These are phyloP conservation scores for Fistularia commersonii DNA, from an alignment of 2,797 vertebrate genomes.

Conservation along the genomic window DNA sequence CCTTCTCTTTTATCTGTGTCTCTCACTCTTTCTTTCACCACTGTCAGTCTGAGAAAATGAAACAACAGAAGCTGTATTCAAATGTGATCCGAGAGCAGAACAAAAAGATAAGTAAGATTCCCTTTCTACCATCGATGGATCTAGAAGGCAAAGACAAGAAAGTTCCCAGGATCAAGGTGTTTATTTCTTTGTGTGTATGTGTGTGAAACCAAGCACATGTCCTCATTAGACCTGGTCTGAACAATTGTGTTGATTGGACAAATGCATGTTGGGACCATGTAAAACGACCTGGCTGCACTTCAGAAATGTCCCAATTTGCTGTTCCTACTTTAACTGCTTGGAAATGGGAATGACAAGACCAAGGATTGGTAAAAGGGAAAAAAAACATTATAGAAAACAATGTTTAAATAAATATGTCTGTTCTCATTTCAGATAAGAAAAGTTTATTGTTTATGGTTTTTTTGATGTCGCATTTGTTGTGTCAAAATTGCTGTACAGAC, in stretches of 20 bases:
- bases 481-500: too few relatives aligned
- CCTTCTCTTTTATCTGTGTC: slow-evolving; percentile 13
- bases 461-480: too few relatives aligned
- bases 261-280: too few relatives aligned
- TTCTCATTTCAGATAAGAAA: too few relatives aligned
- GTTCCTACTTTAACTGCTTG: too few relatives aligned
- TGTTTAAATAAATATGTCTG: too few relatives aligned
- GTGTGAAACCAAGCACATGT: slow-evolving; percentile 15
- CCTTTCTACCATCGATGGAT: slow-evolving; percentile 63
- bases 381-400: too few relatives aligned
- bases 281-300: too few relatives aligned
- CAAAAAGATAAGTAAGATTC: slow-evolving; percentile 71
- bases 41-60: slow-evolving; percentile 83
- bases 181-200: slow-evolving; percentile 17
- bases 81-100: slow-evolving; percentile 83
- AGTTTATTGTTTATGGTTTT: too few relatives aligned
- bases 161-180: slow-evolving; percentile 82
- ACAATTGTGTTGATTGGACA: slow-evolving; percentile 2
- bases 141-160: slow-evolving; percentile 49
- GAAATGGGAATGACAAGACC: too few relatives aligned
- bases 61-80: slow-evolving; percentile 85
- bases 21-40: slow-evolving; percentile 46
- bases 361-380: too few relatives aligned
- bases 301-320: too few relatives aligned
- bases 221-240: background rate